Evolutionary conservation across 1,140 invertebrate species (phyloP).

Genomic region (Drosophila grimshawi): DNA sequence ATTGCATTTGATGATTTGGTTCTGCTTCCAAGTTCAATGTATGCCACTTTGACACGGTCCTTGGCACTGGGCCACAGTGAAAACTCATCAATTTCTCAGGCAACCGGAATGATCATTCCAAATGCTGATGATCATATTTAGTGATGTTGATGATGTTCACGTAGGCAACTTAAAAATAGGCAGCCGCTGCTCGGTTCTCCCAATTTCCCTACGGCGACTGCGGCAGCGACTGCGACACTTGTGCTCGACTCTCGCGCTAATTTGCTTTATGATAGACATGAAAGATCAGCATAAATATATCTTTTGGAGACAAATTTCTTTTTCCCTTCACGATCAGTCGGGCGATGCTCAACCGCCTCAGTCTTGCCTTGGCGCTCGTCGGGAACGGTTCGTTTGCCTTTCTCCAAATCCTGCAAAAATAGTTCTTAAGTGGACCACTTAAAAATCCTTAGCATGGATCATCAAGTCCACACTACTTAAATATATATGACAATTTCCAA

Average conservation of each 20-base stretch:
- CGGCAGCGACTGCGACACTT: conserved; percentile 53
- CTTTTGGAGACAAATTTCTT: conserved; percentile 65
- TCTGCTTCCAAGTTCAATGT: conserved; percentile 69
- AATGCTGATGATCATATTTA: conserved; percentile 26
- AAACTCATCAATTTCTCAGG: conserved; percentile 42
- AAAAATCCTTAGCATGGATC: not conserved
- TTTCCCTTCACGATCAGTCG: conserved; percentile 57
- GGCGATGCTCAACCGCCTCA: conserved; percentile 49
- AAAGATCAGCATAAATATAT: conserved; percentile 67
- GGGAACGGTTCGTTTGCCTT: conserved; percentile 63
- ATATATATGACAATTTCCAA: conserved; percentile 10
- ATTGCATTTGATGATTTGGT: not conserved
- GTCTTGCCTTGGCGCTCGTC: conserved; percentile 68
- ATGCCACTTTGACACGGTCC: conserved; percentile 26
- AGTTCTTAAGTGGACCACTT: not conserved
- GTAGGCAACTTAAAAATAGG: conserved; percentile 44
- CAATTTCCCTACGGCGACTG: conserved; percentile 13
- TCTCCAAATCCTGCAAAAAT: conserved; percentile 12
- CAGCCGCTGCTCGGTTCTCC: conserved; percentile 6
- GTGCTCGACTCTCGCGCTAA: conserved; percentile 63
- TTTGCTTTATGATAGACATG: conserved; percentile 77
- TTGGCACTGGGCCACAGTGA: conserved; percentile 18
- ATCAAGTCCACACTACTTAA: conserved; percentile 10
- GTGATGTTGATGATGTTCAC: conserved; percentile 44
- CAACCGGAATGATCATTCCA: conserved; percentile 25